phyloP scores from a whole-genome alignment of 2,113 vertebrate genomes.

The Notechis scutatus region DNA sequence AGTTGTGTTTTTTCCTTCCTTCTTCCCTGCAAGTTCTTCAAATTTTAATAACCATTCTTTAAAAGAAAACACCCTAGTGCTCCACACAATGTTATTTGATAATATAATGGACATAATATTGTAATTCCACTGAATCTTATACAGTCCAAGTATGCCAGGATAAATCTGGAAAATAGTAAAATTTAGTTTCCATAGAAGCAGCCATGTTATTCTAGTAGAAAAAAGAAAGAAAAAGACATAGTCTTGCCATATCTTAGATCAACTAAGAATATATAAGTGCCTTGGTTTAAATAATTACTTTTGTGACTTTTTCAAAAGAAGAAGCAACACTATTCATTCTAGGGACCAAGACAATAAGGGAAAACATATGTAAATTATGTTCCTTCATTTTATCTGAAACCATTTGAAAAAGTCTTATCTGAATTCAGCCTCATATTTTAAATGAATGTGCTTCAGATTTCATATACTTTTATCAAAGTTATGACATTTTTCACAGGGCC shows the following conservation, averaged over 20 bases:
- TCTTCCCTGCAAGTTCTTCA: background rate
- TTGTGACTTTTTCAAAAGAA: background rate
- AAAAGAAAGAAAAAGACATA: background rate
- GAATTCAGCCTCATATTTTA: background rate
- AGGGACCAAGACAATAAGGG: background rate
- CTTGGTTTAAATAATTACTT: background rate
- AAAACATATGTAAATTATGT: background rate
- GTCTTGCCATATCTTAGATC: background rate
- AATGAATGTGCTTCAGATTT: background rate
- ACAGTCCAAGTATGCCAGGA: background rate
- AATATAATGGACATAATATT: background rate
- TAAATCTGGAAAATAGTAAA: background rate
- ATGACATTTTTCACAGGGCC: background rate
- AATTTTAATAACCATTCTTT: background rate
- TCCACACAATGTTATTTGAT: background rate
- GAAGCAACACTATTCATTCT: background rate
- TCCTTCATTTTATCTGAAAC: background rate
- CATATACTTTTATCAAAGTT: conserved; percentile 9
- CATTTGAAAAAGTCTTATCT: background rate
- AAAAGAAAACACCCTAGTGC: background rate
- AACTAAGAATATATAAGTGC: background rate
- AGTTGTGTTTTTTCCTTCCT: background rate
- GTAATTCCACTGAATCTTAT: background rate
- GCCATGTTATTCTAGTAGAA: background rate
- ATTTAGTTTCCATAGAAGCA: background rate